These are phyloP conservation scores for Eupithecia insigniata DNA, from an alignment of 2,888 invertebrate genomes.

Conservation along the genomic window DNA sequence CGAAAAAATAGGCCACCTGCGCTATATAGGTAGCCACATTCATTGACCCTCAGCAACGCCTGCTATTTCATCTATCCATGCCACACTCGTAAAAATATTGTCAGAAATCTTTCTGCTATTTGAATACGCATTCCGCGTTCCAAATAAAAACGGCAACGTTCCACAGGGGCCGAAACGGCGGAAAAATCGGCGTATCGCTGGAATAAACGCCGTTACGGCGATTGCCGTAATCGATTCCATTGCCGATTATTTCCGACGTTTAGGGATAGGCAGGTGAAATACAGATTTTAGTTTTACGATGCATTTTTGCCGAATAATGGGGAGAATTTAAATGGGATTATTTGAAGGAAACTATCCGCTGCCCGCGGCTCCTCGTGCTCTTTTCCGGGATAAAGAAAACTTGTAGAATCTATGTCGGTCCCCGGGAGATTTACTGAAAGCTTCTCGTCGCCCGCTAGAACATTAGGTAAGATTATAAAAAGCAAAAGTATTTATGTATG, in stretches of 20 bases:
- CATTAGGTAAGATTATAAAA: no score
- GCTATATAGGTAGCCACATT: background rate
- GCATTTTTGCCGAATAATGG: background rate
- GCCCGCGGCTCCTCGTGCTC: no score
- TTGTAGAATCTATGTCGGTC: background rate
- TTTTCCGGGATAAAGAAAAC: background rate
- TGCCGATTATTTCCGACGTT: conserved; percentile 27
- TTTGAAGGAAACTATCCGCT: background rate
- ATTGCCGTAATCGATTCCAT: conserved; percentile 33
- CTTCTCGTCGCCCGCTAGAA: no score
- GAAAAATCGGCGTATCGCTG: conserved; percentile 29
- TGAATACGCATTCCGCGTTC: background rate
- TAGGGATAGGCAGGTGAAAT: conserved; percentile 3
- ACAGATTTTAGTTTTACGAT: background rate
- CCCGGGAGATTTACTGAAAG: no score
- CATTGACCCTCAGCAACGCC: background rate
- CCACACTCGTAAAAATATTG: background rate
- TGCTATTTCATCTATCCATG: background rate
- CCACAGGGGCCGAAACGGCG: conserved; percentile 14
- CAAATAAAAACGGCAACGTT: background rate
- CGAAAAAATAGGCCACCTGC: no score
- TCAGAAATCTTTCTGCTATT: background rate
- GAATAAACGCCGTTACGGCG: conserved; percentile 29
- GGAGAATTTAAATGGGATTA: background rate
- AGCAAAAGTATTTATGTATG: no score